Conservation (phyloP, 1,140 invertebrate species). For the Lanistes nyassanus region DNA sequence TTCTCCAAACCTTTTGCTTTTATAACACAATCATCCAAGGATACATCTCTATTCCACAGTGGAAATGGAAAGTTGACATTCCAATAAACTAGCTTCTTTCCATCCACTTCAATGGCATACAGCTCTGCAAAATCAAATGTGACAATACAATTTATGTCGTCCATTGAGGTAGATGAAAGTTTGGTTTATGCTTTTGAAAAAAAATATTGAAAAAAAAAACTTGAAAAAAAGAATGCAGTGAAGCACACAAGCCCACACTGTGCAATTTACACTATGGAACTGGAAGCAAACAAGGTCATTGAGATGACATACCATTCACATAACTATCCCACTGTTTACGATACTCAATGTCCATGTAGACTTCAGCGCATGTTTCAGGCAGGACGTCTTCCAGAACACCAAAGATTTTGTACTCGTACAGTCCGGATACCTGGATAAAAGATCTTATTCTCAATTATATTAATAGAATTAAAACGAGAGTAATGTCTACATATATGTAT, state of each 20-base stretch:
- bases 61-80: conserved; percentile 63
- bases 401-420: conserved; percentile 64
- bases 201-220: no score
- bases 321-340: conserved; percentile 61
- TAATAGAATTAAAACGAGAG: no score
- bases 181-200: no score
- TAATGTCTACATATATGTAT: no score
- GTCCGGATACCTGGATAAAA: conserved; percentile 51
- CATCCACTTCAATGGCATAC: conserved; percentile 45
- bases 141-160: no score
- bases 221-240: no score
- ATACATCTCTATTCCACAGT: conserved; percentile 66
- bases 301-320: conserved; percentile 49
- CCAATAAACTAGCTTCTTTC: conserved; percentile 60
- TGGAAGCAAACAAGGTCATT: not conserved
- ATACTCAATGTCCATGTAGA: conserved; percentile 64
- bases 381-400: conserved; percentile 52
- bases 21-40: conserved; percentile 35
- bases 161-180: no score
- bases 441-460: not conserved
- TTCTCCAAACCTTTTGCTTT: no score
- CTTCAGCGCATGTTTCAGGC: conserved; percentile 57
- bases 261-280: not conserved
- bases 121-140: conserved; percentile 50
- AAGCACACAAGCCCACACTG: no score